A percentile compares a stretch with the other conserved stretches of the same genome.
Conservation (phyloP, 2,888 invertebrate species). For the Colostygia pectinataria region DNA sequence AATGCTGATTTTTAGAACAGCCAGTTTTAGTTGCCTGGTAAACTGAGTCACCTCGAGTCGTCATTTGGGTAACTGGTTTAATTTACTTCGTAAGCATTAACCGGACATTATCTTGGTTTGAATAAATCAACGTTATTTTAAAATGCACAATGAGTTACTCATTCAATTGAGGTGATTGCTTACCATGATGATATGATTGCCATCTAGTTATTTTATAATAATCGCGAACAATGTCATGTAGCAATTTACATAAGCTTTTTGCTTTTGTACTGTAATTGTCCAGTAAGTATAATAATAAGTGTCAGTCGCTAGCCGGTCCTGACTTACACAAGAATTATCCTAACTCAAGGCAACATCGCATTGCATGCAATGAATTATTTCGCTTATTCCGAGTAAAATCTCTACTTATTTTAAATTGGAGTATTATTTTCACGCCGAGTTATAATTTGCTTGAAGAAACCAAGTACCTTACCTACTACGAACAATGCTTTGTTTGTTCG, state of each 20-base stretch:
- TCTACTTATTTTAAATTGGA: conserved; percentile 31
- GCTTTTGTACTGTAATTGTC: conserved; percentile 55
- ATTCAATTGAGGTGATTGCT: conserved; percentile 25
- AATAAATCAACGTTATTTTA: conserved; percentile 20
- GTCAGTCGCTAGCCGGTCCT: conserved; percentile 44
- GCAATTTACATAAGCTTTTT: conserved; percentile 66
- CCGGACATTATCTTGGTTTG: conserved; percentile 18
- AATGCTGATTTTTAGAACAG: neutral
- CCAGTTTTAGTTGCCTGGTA: conserved; percentile 13
- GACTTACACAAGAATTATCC: conserved; percentile 57
- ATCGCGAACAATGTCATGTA: conserved; percentile 49
- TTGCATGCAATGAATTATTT: conserved; percentile 43
- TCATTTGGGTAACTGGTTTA: conserved; percentile 30
- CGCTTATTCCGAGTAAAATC: conserved; percentile 27
- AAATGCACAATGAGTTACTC: conserved; percentile 11
- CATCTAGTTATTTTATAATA: conserved; percentile 55
- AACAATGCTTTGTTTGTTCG: no score
- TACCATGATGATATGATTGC: conserved; percentile 53
- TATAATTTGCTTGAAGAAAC: conserved; percentile 15
- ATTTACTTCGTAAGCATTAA: conserved; percentile 17
- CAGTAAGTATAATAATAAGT: conserved; percentile 59
- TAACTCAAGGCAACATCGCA: conserved; percentile 62
- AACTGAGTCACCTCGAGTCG: conserved; percentile 33
- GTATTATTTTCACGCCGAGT: conserved; percentile 9
- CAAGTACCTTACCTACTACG: neutral